Base-by-base conservation (phyloP, 1,140 invertebrate species). In the Neodiprion virginianus region DNA sequence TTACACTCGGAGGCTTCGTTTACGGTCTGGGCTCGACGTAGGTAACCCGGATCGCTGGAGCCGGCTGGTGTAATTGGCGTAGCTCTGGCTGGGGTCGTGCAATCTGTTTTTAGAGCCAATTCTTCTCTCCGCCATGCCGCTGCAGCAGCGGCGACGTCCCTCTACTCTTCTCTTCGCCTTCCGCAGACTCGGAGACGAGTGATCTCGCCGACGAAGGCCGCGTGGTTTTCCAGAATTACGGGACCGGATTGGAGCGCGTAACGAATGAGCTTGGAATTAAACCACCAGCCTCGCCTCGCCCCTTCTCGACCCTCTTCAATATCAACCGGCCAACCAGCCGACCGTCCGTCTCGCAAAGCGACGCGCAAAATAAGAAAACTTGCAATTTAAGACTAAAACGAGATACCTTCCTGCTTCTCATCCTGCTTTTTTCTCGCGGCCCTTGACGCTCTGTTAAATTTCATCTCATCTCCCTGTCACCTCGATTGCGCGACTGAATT, bases 21-120 rank as follows among this genome's bases (percentile, higher is more conserved):
- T 65, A 14, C 61, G 12, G 12, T 65, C 12, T 14, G 4, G 17
- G 7, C 61, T 65, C 7, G 12, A 14, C 12, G 61, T 17, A 14
- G 12, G 17, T 65, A 65, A 65, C 12, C 61, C 12, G 12, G 12
- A 65, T 14, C 17, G 12, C 61, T 14, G 17, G 61, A 65, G 12
- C 61, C 28, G 28, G 1, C 28, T 11, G 67, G 40, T 47, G 11
- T 69, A 69, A 69, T 69, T 69, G 67, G 11, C 11, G 21, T 69
- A 7, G 61, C 61, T 4, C 28, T 65, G 12, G 61, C 7, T 17
- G 17, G 61, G 28, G 61, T 17, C 61, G 17, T 65, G 17, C 61
- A 69, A 69, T 69, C 23, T 69, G 67, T 69, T 69, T 69, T 69
- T 69, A 69, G 67, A 69, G 8, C 67, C 67, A 69, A 69, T 69